Evolutionary conservation across 2,113 vertebrate species (phyloP).

Genomic region (Rallus limicola): DNA sequence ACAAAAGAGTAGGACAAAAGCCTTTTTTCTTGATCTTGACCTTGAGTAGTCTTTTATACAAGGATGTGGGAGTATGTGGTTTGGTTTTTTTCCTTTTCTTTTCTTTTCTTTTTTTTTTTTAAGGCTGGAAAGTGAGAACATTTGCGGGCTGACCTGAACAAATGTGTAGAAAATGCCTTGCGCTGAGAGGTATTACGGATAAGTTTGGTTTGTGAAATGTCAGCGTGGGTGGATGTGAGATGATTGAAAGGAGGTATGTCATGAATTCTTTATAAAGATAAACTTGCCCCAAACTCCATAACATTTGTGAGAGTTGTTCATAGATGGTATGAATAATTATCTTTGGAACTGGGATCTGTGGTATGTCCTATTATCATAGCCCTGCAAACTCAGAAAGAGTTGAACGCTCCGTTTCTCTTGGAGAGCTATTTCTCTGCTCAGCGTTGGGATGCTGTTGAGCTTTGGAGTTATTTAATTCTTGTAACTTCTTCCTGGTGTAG

Average conservation of each 20-base stretch:
- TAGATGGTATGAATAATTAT: slow-evolving; percentile 62
- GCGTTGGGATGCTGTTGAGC: not conserved
- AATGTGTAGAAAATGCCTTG: slow-evolving; percentile 65
- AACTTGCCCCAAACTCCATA: slow-evolving; percentile 46
- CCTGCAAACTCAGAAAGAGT: not conserved
- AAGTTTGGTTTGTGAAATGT: slow-evolving; percentile 70
- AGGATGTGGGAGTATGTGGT: not conserved
- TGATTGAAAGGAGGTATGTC: slow-evolving; percentile 61
- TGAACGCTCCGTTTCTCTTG: not conserved
- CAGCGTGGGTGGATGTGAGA: slow-evolving; percentile 69
- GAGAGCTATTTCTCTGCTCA: not conserved
- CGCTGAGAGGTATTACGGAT: slow-evolving; percentile 33
- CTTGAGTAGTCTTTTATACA: slow-evolving; percentile 40
- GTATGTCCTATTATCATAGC: not conserved
- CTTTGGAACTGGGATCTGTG: not conserved
- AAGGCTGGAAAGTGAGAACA: slow-evolving; percentile 52
- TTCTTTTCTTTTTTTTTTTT: not conserved
- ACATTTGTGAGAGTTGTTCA: slow-evolving; percentile 58
- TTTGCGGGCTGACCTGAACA: slow-evolving; percentile 72
- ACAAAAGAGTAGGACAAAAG: not conserved
- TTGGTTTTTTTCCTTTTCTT: not conserved
- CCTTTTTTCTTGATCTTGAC: slow-evolving; percentile 38
- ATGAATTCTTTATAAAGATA: slow-evolving; percentile 63
- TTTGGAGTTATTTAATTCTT: not conserved
- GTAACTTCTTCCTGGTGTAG: not conserved